Conservation (phyloP, 2,797 vertebrate species). For the Melanotaenia nigrans region DNA sequence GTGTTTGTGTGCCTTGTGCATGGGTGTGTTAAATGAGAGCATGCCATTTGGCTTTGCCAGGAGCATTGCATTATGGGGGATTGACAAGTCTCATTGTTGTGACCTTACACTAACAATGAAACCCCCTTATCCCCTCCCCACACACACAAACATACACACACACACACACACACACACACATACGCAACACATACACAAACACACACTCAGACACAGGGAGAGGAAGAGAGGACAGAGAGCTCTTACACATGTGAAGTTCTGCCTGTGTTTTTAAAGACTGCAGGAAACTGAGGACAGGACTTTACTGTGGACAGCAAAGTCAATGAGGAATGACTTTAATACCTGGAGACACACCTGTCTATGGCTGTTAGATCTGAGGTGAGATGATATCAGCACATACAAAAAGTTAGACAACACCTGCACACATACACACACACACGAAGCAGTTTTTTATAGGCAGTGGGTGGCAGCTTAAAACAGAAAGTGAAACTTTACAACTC, state of each 20-base stretch:
- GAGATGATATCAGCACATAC: conserved; percentile 63
- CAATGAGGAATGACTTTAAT: conserved; percentile 23
- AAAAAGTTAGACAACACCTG: conserved; percentile 42
- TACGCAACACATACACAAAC: conserved; percentile 7
- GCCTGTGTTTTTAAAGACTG: conserved; percentile 11
- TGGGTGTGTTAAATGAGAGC: conserved; percentile 49
- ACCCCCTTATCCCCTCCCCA: conserved; percentile 23
- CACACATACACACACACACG: neutral
- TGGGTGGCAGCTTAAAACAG: conserved; percentile 72
- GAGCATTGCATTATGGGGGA: conserved; percentile 69
- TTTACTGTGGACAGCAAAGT: conserved; percentile 24
- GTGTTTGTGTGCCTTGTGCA: conserved; percentile 21
- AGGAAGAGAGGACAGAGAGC: conserved; percentile 2
- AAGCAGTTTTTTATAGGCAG: conserved; percentile 22
- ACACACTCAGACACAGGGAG: conserved; percentile 6
- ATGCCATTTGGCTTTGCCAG: conserved; percentile 52
- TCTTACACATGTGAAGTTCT: conserved; percentile 10
- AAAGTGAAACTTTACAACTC: conserved; percentile 81
- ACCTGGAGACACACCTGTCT: conserved; percentile 51
- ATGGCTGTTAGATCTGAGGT: conserved; percentile 69
- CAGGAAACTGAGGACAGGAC: conserved; percentile 9
- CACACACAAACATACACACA: conserved; percentile 8
- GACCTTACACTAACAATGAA: conserved; percentile 73
- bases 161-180: neutral
- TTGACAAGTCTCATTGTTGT: conserved; percentile 72